Evolutionary conservation across 2,797 vertebrate genomes (phyloP).

Genomic region (Falco cherrug): DNA sequence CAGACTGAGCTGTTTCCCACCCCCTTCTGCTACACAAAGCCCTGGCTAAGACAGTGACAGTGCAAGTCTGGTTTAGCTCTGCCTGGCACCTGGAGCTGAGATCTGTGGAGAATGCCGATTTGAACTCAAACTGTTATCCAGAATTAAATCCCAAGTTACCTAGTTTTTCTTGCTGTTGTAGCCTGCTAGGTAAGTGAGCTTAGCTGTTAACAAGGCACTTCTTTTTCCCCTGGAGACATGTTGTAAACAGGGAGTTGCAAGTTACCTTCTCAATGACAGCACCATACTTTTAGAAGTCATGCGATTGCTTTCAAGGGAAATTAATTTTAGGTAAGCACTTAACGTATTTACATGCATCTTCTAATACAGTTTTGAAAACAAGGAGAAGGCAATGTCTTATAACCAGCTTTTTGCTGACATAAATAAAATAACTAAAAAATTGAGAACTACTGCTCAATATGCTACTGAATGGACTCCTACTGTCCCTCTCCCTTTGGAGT

Average conservation of each 20-base stretch:
- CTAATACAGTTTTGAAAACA: not conserved
- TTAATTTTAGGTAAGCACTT: conserved; percentile 2
- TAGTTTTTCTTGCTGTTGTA: conserved; percentile 2
- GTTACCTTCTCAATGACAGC: not conserved
- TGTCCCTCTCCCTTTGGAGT: not conserved
- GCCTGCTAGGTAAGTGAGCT: not conserved
- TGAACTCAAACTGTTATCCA: not conserved
- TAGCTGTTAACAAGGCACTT: not conserved
- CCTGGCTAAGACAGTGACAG: not conserved
- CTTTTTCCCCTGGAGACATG: not conserved
- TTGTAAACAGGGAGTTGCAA: not conserved
- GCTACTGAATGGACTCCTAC: not conserved
- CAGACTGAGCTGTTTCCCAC: not conserved
- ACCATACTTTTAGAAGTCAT: not conserved
- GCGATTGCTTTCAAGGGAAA: not conserved
- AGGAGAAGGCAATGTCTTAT: not conserved
- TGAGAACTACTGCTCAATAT: not conserved
- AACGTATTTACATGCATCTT: conserved; percentile 18
- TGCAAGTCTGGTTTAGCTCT: conserved; percentile 37
- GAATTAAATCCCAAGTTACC: not conserved
- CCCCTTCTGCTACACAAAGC: conserved; percentile 2
- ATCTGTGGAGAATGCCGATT: not conserved
- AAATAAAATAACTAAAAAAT: not conserved
- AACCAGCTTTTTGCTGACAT: not conserved
- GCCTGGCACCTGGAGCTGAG: not conserved